Conservation (phyloP, 1,140 invertebrate genomes). For the Trachelipus rathkii region DNA sequence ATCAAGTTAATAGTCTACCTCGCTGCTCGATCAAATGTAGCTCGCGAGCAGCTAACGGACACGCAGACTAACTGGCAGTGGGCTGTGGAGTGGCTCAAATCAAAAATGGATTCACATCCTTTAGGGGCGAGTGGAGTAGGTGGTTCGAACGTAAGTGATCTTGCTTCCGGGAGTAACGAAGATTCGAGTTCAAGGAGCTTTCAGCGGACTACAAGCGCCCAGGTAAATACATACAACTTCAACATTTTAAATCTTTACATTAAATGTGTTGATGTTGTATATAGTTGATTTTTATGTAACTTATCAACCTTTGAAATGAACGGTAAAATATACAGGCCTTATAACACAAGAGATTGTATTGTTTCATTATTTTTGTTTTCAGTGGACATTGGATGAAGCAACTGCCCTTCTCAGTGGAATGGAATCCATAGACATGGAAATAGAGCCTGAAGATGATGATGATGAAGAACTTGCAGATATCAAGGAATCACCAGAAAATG, state of each 20-base stretch:
- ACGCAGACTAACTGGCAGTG: conserved; percentile 55
- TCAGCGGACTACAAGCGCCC: conserved; percentile 55
- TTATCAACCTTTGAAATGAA: no score
- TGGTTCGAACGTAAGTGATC: conserved; percentile 20
- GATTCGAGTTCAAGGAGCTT: conserved; percentile 55
- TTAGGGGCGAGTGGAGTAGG: conserved; percentile 44
- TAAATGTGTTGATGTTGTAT: no score
- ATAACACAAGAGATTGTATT: background rate
- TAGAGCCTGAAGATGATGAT: conserved; percentile 29
- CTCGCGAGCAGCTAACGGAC: conserved; percentile 52
- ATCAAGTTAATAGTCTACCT: conserved; percentile 55
- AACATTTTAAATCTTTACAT: background rate
- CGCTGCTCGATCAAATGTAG: conserved; percentile 50
- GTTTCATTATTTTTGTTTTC: conserved; percentile 18
- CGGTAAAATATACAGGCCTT: no score
- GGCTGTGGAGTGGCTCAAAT: conserved; percentile 56
- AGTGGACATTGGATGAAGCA: conserved; percentile 46
- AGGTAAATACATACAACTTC: conserved; percentile 47
- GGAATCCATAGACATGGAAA: conserved; percentile 43
- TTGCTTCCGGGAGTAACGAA: conserved; percentile 51
- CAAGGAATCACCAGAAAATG: conserved; percentile 28
- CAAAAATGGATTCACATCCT: conserved; percentile 53
- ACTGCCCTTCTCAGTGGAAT: conserved; percentile 46
- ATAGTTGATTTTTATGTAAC: no score
- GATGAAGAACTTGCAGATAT: conserved; percentile 44